phyloP scores from a whole-genome alignment of 1,140 invertebrate genomes.

The Ceratina calcarata region DNA sequence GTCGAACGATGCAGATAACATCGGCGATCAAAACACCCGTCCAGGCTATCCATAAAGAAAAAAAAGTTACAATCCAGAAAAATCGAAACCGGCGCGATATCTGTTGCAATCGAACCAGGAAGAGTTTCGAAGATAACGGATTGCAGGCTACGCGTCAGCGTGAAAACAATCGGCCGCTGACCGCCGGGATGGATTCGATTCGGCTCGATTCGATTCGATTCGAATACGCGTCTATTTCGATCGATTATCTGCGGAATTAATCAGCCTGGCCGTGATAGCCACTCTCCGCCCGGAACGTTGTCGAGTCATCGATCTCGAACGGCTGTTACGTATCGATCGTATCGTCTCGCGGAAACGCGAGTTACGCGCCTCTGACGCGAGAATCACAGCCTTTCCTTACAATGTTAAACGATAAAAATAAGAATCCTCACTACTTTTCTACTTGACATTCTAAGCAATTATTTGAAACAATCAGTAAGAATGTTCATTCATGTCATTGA shows the following conservation, averaged over 20 bases:
- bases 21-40: background rate
- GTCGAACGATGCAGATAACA: too few species aligned
- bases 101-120: conserved; percentile 16
- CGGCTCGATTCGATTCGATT: conserved; percentile 19
- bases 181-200: background rate
- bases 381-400: too few species aligned
- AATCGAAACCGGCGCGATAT: background rate
- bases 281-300: conserved; percentile 24
- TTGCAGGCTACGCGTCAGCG: background rate
- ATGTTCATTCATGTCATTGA: too few species aligned
- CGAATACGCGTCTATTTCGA: conserved; percentile 23
- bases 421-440: background rate
- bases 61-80: background rate
- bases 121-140: conserved; percentile 3
- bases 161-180: conserved; percentile 29
- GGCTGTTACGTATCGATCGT: conserved; percentile 43
- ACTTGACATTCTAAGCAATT: background rate
- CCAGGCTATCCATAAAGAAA: background rate
- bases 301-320: conserved; percentile 41
- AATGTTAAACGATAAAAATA: too few species aligned
- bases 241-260: conserved; percentile 55
- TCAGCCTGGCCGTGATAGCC: conserved; percentile 26
- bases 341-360: conserved; percentile 37
- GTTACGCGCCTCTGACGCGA: conserved; percentile 17
- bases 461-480: too few species aligned